phyloP scores from a whole-genome alignment of 2,888 invertebrate genomes.

The Helicoverpa assulta region DNA sequence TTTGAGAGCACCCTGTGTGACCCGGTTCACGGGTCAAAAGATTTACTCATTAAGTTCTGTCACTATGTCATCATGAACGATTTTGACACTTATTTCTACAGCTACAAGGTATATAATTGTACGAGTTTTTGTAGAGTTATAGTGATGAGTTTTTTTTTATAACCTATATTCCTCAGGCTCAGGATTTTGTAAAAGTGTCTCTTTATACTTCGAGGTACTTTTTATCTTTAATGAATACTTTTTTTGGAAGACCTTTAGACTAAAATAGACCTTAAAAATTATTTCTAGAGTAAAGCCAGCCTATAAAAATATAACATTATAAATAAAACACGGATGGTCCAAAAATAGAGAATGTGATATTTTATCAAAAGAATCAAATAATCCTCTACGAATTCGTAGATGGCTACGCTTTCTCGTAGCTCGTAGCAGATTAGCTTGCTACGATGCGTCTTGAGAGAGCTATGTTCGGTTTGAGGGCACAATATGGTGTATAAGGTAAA shows the following conservation, averaged over 20 bases:
- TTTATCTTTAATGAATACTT: too few species aligned
- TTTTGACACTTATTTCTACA: background rate
- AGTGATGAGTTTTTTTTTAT: too few species aligned
- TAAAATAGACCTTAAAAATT: background rate
- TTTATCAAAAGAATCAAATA: background rate
- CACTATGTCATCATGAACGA: background rate
- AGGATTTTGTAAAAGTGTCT: too few species aligned
- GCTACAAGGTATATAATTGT: background rate
- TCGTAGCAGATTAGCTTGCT: slow-evolving; percentile 31
- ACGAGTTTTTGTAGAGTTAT: too few species aligned
- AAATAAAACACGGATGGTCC: background rate
- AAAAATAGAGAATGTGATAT: background rate
- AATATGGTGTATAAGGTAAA: background rate
- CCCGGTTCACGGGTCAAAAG: slow-evolving; percentile 1
- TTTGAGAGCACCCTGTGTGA: slow-evolving; percentile 4
- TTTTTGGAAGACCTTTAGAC: too few species aligned
- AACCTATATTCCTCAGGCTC: too few species aligned
- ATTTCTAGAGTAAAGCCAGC: background rate
- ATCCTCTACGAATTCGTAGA: slow-evolving; percentile 10
- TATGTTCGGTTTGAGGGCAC: slow-evolving; percentile 20
- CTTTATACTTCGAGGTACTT: too few species aligned
- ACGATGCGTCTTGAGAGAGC: slow-evolving; percentile 24
- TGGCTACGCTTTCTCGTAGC: slow-evolving; percentile 26
- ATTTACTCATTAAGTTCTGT: background rate
- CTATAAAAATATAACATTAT: background rate